Conservation (phyloP, 2,888 invertebrate genomes). For the Trilocha varians region DNA sequence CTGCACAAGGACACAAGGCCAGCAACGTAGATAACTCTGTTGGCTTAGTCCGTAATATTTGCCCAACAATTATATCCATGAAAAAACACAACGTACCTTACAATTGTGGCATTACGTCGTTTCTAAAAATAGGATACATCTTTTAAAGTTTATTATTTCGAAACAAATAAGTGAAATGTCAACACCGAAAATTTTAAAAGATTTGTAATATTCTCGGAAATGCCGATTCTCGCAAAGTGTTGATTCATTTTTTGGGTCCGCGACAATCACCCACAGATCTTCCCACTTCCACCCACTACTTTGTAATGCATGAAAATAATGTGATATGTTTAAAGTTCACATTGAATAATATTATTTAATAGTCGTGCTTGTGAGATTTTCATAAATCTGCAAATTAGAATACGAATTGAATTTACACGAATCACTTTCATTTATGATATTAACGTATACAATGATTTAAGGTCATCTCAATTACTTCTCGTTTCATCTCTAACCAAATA, state of each 20-base stretch:
- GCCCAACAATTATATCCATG: neutral
- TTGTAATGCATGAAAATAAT: neutral
- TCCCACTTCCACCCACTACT: slow-evolving; percentile 1
- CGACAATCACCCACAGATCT: slow-evolving; percentile 3
- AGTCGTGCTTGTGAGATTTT: neutral
- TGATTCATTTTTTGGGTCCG: slow-evolving; percentile 14
- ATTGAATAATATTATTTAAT: neutral
- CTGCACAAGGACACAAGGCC: neutral
- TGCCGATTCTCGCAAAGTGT: neutral
- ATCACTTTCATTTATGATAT: slow-evolving; percentile 30
- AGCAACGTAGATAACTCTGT: neutral
- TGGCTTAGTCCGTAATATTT: neutral
- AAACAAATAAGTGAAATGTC: slow-evolving; percentile 4
- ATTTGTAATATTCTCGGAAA: slow-evolving; percentile 1
- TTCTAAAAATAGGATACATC: neutral
- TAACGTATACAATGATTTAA: too few relatives aligned
- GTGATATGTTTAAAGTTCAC: neutral
- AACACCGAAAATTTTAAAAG: slow-evolving; percentile 9
- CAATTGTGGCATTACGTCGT: neutral
- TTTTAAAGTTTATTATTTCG: neutral
- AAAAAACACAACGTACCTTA: too few relatives aligned
- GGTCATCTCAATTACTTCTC: too few relatives aligned
- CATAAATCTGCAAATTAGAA: slow-evolving; percentile 6
- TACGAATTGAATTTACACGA: slow-evolving; percentile 28
- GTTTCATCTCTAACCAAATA: too few relatives aligned